Conservation (phyloP, 1,140 invertebrate species). For the Stegodyphus dumicola region DNA sequence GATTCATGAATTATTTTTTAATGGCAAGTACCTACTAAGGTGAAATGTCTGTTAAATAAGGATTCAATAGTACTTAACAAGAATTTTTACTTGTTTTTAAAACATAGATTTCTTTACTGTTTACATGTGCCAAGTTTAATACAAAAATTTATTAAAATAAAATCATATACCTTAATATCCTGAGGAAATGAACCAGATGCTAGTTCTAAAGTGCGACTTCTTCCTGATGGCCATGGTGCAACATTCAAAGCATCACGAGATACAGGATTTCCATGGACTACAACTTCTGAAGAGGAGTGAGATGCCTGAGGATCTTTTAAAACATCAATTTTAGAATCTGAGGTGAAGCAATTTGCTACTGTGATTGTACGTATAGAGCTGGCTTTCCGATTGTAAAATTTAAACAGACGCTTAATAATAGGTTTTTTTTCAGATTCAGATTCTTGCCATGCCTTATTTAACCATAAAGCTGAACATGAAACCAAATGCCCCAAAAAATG, state of each 20-base stretch:
- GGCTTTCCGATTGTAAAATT: constrained; percentile 85
- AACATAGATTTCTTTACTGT: no score
- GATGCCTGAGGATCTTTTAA: neutral
- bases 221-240: neutral
- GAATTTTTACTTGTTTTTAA: no score
- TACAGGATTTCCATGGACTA: constrained; percentile 54
- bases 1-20: no score
- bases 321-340: constrained; percentile 14
- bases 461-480: constrained; percentile 82
- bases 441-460: constrained; percentile 84
- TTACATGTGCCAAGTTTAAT: no score
- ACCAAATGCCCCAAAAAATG: constrained; percentile 84
- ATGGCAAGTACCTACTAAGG: no score
- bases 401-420: constrained; percentile 81
- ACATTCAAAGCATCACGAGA: constrained; percentile 36
- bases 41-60: no score
- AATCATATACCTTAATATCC: constrained; percentile 34
- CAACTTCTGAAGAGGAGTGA: neutral
- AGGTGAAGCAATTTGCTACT: constrained; percentile 75
- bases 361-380: constrained; percentile 82
- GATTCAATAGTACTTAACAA: no score
- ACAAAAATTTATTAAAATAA: neutral
- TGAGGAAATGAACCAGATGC: constrained; percentile 33
- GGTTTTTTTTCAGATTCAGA: constrained; percentile 83
- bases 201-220: constrained; percentile 31